Conservation (phyloP, 2,888 invertebrate species). For the Boloria selene region DNA sequence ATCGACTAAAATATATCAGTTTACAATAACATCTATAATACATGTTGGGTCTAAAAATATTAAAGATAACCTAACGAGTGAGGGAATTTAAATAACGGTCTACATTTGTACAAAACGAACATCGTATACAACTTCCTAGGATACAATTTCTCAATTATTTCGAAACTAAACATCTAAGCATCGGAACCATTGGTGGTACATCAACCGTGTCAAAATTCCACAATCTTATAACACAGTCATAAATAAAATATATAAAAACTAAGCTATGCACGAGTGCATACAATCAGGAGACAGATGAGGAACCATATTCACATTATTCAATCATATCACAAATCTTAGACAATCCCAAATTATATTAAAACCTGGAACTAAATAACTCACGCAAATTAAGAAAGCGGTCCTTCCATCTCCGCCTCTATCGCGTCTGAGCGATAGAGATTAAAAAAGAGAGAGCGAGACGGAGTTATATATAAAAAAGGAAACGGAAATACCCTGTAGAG, state of each 20-base stretch:
- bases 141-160: too few relatives aligned
- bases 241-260: constrained; percentile 29
- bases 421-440: background rate
- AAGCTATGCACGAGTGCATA: constrained; percentile 25
- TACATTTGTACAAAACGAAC: constrained; percentile 35
- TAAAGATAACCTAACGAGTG: constrained; percentile 16
- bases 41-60: constrained; percentile 12
- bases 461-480: constrained; percentile 6
- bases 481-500: constrained; percentile 28
- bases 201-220: constrained; percentile 6
- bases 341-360: background rate
- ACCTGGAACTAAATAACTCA: constrained; percentile 15
- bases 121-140: constrained; percentile 30
- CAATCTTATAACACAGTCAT: constrained; percentile 1
- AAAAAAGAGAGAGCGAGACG: constrained; percentile 1
- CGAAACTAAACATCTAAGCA: background rate
- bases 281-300: constrained; percentile 8
- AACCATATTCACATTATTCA: constrained; percentile 13
- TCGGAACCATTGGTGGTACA: constrained; percentile 17
- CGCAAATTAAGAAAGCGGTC: constrained; percentile 21
- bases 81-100: constrained; percentile 18
- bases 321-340: constrained; percentile 19
- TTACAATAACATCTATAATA: constrained; percentile 8
- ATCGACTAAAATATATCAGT: background rate
- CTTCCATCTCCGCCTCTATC: constrained; percentile 4